A percentile compares a stretch with the other conserved stretches of the same genome.
phyloP scores from a whole-genome alignment of 2,797 vertebrate species.

The Danionella dracula region DNA sequence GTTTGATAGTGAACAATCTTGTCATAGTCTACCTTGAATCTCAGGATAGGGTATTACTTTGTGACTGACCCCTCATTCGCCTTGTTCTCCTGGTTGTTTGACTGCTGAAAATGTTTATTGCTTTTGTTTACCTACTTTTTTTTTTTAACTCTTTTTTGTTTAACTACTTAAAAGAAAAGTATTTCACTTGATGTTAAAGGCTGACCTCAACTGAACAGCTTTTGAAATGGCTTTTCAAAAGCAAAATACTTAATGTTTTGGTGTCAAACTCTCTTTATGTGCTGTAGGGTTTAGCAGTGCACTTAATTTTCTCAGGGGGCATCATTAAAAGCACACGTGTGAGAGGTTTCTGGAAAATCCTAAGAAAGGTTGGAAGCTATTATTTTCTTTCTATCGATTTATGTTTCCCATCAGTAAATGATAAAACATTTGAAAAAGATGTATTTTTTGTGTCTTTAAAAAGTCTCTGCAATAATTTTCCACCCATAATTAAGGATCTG shows the following conservation, averaged over 20 bases:
- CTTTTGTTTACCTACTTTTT: too few relatives aligned
- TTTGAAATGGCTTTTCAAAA: slow-evolving; percentile 4
- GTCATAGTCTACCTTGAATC: slow-evolving; percentile 39
- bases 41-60: slow-evolving; percentile 31
- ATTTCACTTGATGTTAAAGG: slow-evolving; percentile 2
- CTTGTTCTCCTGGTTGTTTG: neutral
- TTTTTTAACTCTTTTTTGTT: neutral
- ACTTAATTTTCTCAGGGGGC: neutral
- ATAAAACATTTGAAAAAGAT: too few relatives aligned
- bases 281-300: neutral
- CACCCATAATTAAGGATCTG: too few relatives aligned
- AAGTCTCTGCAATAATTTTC: too few relatives aligned
- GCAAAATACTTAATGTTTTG: neutral
- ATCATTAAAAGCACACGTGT: neutral
- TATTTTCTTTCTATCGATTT: too few relatives aligned
- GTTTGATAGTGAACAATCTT: slow-evolving; percentile 48
- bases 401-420: too few relatives aligned
- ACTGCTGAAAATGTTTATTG: neutral
- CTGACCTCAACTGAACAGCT: neutral
- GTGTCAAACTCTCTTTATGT: neutral
- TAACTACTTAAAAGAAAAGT: neutral
- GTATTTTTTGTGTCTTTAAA: too few relatives aligned
- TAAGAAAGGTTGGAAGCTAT: neutral
- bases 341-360: neutral
- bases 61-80: slow-evolving; percentile 47